phyloP scores from a whole-genome alignment of 1,140 invertebrate species.

The Drosophila pachea region DNA sequence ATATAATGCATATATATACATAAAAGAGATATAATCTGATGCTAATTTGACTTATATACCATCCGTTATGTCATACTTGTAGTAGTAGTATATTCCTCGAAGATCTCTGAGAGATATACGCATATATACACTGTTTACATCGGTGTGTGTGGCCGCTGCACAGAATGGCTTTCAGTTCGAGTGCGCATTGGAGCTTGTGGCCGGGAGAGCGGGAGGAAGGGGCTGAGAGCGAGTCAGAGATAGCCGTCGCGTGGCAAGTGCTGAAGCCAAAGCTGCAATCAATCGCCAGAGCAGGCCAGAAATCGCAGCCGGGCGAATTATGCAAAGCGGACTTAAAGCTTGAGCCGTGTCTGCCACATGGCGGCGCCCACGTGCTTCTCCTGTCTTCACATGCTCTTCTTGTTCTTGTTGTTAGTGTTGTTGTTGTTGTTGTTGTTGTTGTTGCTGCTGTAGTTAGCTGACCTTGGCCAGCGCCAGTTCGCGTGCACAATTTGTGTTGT shows the following conservation, averaged over 20 bases:
- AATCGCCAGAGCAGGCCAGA: constrained; percentile 31
- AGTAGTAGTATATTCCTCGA: too few species aligned
- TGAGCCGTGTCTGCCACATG: constrained; percentile 7
- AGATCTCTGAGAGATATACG: too few species aligned
- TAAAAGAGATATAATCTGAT: not conserved
- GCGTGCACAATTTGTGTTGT: constrained; percentile 60
- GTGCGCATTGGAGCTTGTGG: constrained; percentile 4
- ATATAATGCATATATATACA: not conserved
- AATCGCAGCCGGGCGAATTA: constrained; percentile 35
- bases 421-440: not conserved
- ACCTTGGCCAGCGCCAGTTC: constrained; percentile 47
- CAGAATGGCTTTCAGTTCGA: constrained; percentile 1
- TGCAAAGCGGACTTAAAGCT: constrained; percentile 40
- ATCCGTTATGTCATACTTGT: too few species aligned
- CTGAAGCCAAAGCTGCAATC: constrained; percentile 31
- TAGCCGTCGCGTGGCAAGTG: constrained; percentile 20
- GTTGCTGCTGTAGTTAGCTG: constrained; percentile 19
- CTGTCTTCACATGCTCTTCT: not conserved
- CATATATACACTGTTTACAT: not conserved
- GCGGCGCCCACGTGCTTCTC: not conserved
- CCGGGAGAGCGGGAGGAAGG: not conserved
- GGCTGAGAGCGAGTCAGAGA: not conserved
- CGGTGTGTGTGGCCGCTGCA: not conserved
- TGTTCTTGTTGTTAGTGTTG: not conserved
- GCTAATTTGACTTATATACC: not conserved